Conservation (phyloP, 1,140 invertebrate species). For the Popillia japonica region DNA sequence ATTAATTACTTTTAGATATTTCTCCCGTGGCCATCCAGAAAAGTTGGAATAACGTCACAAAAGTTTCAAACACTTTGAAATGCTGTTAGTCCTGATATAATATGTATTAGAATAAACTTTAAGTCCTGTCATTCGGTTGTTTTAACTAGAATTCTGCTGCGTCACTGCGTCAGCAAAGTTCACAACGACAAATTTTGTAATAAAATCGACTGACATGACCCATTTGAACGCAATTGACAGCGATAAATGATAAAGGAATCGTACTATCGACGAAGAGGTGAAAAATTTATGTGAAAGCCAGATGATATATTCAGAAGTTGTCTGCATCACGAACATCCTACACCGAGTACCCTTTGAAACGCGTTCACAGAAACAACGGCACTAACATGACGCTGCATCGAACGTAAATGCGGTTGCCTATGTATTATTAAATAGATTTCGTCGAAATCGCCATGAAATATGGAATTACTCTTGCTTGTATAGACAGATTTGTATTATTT, state of each 20-base stretch:
- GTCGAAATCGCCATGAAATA: neutral
- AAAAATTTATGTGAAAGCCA: neutral
- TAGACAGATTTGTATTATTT: neutral
- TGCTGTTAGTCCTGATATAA: too few species aligned
- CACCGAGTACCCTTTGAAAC: neutral
- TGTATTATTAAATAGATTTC: constrained; percentile 16
- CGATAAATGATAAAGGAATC: neutral
- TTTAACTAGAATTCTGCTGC: too few species aligned
- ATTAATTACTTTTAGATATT: too few species aligned
- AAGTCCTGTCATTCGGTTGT: too few species aligned
- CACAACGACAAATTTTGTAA: neutral
- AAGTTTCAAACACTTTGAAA: too few species aligned
- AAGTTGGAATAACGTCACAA: too few species aligned
- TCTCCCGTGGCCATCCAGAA: too few species aligned
- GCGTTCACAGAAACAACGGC: neutral
- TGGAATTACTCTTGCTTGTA: neutral
- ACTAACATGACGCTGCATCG: neutral
- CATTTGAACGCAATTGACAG: neutral
- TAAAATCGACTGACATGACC: neutral
- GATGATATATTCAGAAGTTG: neutral
- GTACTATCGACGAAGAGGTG: neutral
- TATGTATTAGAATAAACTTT: too few species aligned
- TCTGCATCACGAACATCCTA: neutral
- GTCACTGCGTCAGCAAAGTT: too few species aligned
- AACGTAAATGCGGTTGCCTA: neutral